Conservation (phyloP, 2,888 invertebrate species). For the Pimpla rufipes region DNA sequence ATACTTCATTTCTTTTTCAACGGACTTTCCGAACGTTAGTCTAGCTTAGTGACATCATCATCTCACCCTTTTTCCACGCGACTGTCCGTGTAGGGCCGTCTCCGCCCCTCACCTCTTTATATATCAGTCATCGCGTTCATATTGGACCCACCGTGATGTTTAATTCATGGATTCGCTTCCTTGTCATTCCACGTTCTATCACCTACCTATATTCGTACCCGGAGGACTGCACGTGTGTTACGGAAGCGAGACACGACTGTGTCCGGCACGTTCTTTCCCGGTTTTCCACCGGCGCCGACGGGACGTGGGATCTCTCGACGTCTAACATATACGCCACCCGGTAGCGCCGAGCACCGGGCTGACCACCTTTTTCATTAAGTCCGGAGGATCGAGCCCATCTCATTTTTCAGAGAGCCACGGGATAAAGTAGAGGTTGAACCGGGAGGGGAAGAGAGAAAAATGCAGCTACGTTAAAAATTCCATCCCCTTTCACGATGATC, state of each 20-base stretch:
- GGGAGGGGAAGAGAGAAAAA: slow-evolving; percentile 13
- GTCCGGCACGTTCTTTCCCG: slow-evolving; percentile 34
- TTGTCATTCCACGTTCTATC: slow-evolving; percentile 68
- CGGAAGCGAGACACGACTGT: slow-evolving; percentile 43
- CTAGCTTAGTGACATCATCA: neutral
- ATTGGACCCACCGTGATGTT: slow-evolving; percentile 72
- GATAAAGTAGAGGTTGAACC: slow-evolving; percentile 16
- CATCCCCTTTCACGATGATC: slow-evolving; percentile 42
- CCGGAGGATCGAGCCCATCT: slow-evolving; percentile 51
- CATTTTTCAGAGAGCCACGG: slow-evolving; percentile 47
- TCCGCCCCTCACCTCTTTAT: slow-evolving; percentile 34
- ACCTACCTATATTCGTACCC: slow-evolving; percentile 20
- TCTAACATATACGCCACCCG: slow-evolving; percentile 35
- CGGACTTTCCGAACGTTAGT: neutral
- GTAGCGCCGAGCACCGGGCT: slow-evolving; percentile 50
- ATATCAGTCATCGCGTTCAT: slow-evolving; percentile 63
- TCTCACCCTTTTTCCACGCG: slow-evolving; percentile 2
- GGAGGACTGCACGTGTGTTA: slow-evolving; percentile 43
- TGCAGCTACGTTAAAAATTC: slow-evolving; percentile 38
- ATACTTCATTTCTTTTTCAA: neutral
- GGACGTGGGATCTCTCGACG: slow-evolving; percentile 26
- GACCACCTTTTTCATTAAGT: slow-evolving; percentile 72
- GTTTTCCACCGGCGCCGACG: slow-evolving; percentile 27
- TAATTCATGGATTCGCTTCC: slow-evolving; percentile 74
- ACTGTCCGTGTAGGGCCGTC: neutral